Base-by-base conservation (phyloP, 1,140 invertebrate species). In the Drosophila setifemur region DNA sequence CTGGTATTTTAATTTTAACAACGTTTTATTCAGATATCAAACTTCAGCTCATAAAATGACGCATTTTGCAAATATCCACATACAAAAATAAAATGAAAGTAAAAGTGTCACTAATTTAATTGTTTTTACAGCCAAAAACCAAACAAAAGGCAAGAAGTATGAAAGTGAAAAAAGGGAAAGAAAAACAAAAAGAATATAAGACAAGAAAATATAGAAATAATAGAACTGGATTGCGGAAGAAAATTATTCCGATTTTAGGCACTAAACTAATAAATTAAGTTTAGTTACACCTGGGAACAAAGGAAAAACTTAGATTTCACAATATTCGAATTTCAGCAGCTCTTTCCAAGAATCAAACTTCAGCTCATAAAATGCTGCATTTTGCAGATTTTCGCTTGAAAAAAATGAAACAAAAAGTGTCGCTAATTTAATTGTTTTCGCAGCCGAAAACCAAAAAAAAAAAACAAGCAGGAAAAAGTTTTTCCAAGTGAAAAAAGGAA, bases 351-450 rank as follows among this genome's bases (percentile, higher is more conserved):
- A n/a, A n/a, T 19, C 14, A 9, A 6, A 8, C 12, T 8, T 6
- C 4, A 44, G n/a, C 2, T 47, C 60, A 37, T 60, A 28, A 40
- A 49, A 40, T 23, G 19, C 3, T n/a, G 9, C 8, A 37, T 42
- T 42, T 12, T 18, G 14, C 45, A 43, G 21, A 43, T 40, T 64
- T 42, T 28, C n/a, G 25, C 21, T 25, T 28, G 18, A 35, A 33
- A 23, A 21, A 43, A 31, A 29, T 14, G 23, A n/a, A 11, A n/a
- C n/a, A 7, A 47, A 3, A 23, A 67, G 47, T 55, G 39, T 23
- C 42, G 63, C 25, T 68, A 49, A 69, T 70, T 70, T 58, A 70
- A 70, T 70, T 70, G 66, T 70, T 70, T 70, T 48, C 11, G 12
- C 37, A 39, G 28, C 23, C 43, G 44, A 40, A 70, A 64, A 29